Percentiles rank a stretch among this genome's conserved stretches.
These are phyloP conservation scores for Carapus acus DNA, from an alignment of 2,797 vertebrate genomes.

Conservation along the genomic window DNA sequence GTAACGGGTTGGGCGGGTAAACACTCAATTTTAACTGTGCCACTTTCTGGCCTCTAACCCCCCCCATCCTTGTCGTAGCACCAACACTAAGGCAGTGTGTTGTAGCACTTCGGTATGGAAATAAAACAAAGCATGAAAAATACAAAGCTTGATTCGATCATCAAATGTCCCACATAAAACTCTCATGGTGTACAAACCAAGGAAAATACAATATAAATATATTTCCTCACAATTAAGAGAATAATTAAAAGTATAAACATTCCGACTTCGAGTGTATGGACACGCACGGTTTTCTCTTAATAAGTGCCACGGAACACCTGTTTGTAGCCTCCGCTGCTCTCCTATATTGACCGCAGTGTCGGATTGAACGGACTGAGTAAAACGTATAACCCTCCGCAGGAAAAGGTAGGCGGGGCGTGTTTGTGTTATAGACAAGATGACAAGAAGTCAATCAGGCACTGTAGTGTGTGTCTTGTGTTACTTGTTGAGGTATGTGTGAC, in stretches of 20 bases:
- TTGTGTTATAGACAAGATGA: constrained; percentile 40
- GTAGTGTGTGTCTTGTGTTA: constrained; percentile 29
- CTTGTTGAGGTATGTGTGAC: constrained; percentile 48
- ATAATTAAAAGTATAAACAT: constrained; percentile 36
- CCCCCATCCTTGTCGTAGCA: constrained; percentile 28
- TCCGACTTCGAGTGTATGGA: no score
- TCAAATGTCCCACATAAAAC: constrained; percentile 5
- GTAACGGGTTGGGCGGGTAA: constrained; percentile 39
- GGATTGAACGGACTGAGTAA: neutral
- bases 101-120: constrained; percentile 62
- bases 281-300: constrained; percentile 53
- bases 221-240: constrained; percentile 3
- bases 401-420: constrained; percentile 58
- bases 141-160: constrained; percentile 19
- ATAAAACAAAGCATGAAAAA: constrained; percentile 42
- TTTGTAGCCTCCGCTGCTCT: constrained; percentile 19
- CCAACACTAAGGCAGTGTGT: constrained; percentile 47
- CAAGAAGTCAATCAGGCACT: constrained; percentile 61
- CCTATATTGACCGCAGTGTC: constrained; percentile 11
- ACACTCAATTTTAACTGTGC: constrained; percentile 45
- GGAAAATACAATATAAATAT: constrained; percentile 1
- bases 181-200: constrained; percentile 8
- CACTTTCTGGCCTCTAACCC: constrained; percentile 12
- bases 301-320: constrained; percentile 64
- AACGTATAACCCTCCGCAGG: constrained; percentile 38